Conservation (phyloP, 2,888 invertebrate species). For the Prosapia bicincta region DNA sequence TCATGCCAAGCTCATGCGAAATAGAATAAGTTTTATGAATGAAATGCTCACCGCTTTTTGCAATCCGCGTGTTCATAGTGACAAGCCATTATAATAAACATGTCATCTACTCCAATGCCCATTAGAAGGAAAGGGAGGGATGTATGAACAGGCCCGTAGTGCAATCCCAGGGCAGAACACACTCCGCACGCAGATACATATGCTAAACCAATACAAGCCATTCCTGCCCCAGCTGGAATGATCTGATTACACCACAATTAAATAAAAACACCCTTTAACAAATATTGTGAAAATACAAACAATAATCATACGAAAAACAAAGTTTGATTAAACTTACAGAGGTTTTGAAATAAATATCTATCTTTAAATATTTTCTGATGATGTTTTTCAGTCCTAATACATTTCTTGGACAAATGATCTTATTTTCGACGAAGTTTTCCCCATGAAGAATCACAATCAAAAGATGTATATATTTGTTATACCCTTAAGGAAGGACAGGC, state of each 20-base stretch:
- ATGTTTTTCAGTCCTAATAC: too few species aligned
- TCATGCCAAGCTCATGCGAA: not conserved
- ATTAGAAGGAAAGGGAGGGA: slow-evolving; percentile 77
- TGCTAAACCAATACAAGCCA: slow-evolving; percentile 69
- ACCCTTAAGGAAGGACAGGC: too few species aligned
- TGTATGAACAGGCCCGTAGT: slow-evolving; percentile 78
- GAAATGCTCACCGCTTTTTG: slow-evolving; percentile 42
- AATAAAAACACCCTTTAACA: not conserved
- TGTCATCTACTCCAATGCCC: slow-evolving; percentile 77
- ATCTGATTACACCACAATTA: slow-evolving; percentile 48
- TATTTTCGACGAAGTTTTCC: too few species aligned
- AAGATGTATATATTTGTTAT: too few species aligned
- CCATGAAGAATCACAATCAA: too few species aligned
- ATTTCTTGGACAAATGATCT: too few species aligned
- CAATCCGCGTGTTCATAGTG: slow-evolving; percentile 48
- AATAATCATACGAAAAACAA: too few species aligned
- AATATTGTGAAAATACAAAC: too few species aligned
- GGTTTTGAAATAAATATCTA: too few species aligned
- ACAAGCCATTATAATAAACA: slow-evolving; percentile 75
- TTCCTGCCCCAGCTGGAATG: slow-evolving; percentile 63
- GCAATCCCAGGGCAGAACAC: slow-evolving; percentile 65
- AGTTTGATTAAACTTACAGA: too few species aligned
- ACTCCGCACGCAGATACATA: slow-evolving; percentile 67
- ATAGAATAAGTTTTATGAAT: not conserved
- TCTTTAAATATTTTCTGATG: too few species aligned